Evolutionary conservation across 2,888 invertebrate genomes (phyloP), one percentile per base, ranked within the genome.

Genomic region (Pecten maximus): DNA sequence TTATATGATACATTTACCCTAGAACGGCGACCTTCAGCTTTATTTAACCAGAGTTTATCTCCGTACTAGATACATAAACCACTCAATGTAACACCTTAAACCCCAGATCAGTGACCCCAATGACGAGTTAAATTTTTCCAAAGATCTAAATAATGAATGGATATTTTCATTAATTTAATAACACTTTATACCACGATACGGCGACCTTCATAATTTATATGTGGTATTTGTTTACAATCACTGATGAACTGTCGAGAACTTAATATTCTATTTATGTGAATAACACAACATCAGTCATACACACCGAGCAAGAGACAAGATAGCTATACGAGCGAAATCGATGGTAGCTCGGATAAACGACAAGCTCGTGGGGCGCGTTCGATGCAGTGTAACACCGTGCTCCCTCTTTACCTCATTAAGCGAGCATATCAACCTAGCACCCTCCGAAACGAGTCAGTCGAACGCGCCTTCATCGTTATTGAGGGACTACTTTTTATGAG

Each of bases 401-500:
- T 54, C 54, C 54, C 54, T 54, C 54, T n/a, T 54, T 54, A 28
- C 35, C 74, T 74, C 74, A 74, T 74, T 74, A 35, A 35, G 74
- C 74, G 74, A 28, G 74, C 35, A 28, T 23, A 54, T 54, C 74
- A 28, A 35, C 74, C 74, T n/a, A 74, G 35, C 35, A 74, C 35
- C 74, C 74, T 74, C 74, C 35, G 74, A 74, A 74, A 74, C 74
- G 12, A 35, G 15, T 35, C 74, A 74, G 74, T 74, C 74, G 74
- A 74, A 74, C 35, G 74, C 74, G 74, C 19, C 74, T 74, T 35
- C 74, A 74, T 28, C 28, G 74, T 74, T 74, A 28, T 10, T 23
- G 35, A 74, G 74, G 28, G 28, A 74, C 74, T 74, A 74, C 28
- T 74, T 74, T 74, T 74, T 74, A 74, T 74, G 74, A 74, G 74